phyloP scores from a whole-genome alignment of 2,888 invertebrate species.

The Melikaiella ostensackeni region DNA sequence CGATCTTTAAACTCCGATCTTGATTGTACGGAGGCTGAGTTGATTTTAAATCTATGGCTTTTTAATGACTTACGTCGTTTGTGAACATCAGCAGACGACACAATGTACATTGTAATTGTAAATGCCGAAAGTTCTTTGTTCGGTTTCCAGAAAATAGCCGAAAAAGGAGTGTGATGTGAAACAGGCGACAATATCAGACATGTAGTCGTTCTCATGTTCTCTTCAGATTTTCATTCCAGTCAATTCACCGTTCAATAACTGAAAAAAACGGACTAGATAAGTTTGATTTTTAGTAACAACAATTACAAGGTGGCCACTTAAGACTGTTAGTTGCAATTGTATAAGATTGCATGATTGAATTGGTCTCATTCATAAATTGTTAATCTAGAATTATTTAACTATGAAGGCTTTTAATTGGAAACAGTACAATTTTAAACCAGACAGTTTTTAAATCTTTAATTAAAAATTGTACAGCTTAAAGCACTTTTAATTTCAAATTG shows the following conservation, averaged over 20 bases:
- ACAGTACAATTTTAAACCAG: too few species aligned
- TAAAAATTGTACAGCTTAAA: too few species aligned
- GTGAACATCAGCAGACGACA: background rate
- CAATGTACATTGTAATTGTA: slow-evolving; percentile 2
- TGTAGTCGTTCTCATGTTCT: background rate
- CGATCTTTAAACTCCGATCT: background rate
- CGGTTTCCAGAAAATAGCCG: background rate
- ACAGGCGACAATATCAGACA: background rate
- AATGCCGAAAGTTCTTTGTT: background rate
- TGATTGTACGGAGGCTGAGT: background rate
- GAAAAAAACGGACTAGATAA: slow-evolving; percentile 42
- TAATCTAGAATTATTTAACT: too few species aligned
- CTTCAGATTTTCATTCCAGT: slow-evolving; percentile 12
- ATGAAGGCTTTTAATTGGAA: too few species aligned
- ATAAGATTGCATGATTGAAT: too few species aligned
- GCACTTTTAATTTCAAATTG: too few species aligned
- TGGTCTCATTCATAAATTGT: too few species aligned
- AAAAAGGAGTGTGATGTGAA: background rate
- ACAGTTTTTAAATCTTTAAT: too few species aligned
- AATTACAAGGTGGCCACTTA: too few species aligned
- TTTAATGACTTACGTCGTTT: slow-evolving; percentile 7
- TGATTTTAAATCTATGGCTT: background rate
- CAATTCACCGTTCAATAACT: slow-evolving; percentile 46
- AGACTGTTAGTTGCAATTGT: too few species aligned
- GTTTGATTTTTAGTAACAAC: slow-evolving; percentile 38